Evolutionary conservation across 2,888 invertebrate genomes (phyloP).

Genomic region (Drosophila melanosoma): DNA sequence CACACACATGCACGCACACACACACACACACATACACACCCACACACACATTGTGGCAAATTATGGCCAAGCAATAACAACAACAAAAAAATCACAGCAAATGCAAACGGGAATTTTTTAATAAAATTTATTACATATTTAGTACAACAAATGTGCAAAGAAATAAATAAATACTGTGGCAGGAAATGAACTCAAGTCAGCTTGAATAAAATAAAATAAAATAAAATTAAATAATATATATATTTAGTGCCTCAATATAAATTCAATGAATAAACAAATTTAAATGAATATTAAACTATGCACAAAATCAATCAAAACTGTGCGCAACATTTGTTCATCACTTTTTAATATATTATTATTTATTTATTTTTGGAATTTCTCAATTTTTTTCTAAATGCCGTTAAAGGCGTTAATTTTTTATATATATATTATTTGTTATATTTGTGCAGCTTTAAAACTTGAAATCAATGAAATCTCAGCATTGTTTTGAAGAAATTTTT

Average conservation of each 20-base stretch:
- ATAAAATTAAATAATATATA: too few relatives aligned
- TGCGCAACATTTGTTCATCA: neutral
- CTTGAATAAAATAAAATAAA: too few relatives aligned
- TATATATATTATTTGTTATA: too few relatives aligned
- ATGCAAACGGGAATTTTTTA: conserved; percentile 2
- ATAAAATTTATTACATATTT: neutral
- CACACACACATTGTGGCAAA: conserved; percentile 42
- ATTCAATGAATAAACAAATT: neutral
- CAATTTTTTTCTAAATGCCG: neutral
- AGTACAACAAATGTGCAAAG: conserved; percentile 1
- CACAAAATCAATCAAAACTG: neutral
- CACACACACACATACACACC: conserved; percentile 1
- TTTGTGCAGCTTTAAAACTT: neutral
- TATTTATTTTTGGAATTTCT: neutral
- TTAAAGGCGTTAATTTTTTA: too few relatives aligned
- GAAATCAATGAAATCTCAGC: neutral
- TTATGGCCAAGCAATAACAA: conserved; percentile 44
- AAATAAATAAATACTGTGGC: neutral
- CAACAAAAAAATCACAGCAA: conserved; percentile 1
- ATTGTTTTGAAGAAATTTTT: neutral
- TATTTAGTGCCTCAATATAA: neutral
- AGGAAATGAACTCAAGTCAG: neutral
- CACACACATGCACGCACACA: neutral
- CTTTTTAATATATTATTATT: neutral
- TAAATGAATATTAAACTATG: neutral